Conservation (phyloP, 2,797 vertebrate genomes). For the Benthosema pterotum region DNA sequence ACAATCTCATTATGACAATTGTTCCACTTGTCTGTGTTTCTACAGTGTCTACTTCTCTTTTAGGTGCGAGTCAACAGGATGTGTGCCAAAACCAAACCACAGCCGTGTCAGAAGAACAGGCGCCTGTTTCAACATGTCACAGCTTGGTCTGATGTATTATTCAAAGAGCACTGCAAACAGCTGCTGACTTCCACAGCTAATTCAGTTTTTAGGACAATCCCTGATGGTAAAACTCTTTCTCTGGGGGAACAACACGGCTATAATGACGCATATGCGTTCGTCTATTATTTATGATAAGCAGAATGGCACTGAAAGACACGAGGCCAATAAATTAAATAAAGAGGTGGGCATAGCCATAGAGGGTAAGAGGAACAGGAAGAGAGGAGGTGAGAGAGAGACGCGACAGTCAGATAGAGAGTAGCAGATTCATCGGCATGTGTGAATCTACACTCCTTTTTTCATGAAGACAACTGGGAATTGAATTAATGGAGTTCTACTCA, state of each 20-base stretch:
- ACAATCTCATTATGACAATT: slow-evolving; percentile 25
- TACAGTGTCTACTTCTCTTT: slow-evolving; percentile 76
- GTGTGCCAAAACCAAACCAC: slow-evolving; percentile 84
- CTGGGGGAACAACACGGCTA: not conserved
- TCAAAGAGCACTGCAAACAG: slow-evolving; percentile 38
- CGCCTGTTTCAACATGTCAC: slow-evolving; percentile 79
- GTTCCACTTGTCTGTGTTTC: slow-evolving; percentile 36
- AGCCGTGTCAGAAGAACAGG: slow-evolving; percentile 67
- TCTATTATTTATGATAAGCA: slow-evolving; percentile 28
- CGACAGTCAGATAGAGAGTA: slow-evolving; percentile 20
- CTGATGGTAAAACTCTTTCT: not conserved
- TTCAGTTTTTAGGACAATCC: slow-evolving; percentile 7
- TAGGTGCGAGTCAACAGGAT: slow-evolving; percentile 83
- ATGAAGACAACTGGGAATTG: slow-evolving; percentile 17
- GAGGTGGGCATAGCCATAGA: slow-evolving; percentile 73
- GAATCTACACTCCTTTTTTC: slow-evolving; percentile 41
- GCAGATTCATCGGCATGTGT: slow-evolving; percentile 40
- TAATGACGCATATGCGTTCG: slow-evolving; percentile 4
- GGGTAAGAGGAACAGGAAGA: slow-evolving; percentile 84
- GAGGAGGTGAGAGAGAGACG: slow-evolving; percentile 51
- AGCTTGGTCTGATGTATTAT: slow-evolving; percentile 45
- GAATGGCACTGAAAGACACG: slow-evolving; percentile 46
- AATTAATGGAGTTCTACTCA: slow-evolving; percentile 55
- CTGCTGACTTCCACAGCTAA: not conserved
- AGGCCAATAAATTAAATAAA: slow-evolving; percentile 51